Conservation (phyloP, 2,113 vertebrate genomes). For the Sarotherodon lohbergeri region DNA sequence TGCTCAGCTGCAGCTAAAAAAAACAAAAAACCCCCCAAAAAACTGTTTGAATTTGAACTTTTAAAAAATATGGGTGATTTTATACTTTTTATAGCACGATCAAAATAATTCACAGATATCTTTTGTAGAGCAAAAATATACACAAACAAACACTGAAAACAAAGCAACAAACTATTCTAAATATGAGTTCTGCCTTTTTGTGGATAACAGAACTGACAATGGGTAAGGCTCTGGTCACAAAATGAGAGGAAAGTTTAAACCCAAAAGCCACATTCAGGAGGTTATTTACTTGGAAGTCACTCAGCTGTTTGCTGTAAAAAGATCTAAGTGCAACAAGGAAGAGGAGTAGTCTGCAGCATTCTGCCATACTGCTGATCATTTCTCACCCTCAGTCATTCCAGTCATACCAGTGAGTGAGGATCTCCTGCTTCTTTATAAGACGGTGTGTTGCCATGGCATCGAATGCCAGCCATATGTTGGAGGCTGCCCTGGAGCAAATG, state of each 20-base stretch:
- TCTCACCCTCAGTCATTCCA: neutral
- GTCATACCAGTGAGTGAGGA: neutral
- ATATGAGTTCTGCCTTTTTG: neutral
- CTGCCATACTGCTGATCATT: neutral
- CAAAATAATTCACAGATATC: neutral
- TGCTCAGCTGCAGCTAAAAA: neutral
- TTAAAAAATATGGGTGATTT: neutral
- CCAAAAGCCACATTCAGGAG: conserved; percentile 60
- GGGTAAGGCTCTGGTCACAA: conserved; percentile 30
- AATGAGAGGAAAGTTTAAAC: conserved; percentile 67
- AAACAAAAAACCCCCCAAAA: neutral
- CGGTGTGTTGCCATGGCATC: conserved; percentile 75
- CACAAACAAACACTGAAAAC: neutral
- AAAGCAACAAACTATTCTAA: conserved; percentile 18
- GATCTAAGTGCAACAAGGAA: conserved; percentile 14
- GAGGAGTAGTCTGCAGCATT: conserved; percentile 12
- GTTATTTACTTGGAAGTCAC: conserved; percentile 40
- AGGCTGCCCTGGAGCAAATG: conserved; percentile 89
- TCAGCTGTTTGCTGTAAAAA: conserved; percentile 23
- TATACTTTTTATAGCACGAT: neutral
- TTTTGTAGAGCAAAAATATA: neutral
- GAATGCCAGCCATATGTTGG: conserved; percentile 82
- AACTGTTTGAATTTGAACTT: neutral
- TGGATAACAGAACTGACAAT: conserved; percentile 28
- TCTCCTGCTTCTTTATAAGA: neutral